phyloP scores from a whole-genome alignment of 2,113 vertebrate species.

The Leptobrachium ailaonicum region DNA sequence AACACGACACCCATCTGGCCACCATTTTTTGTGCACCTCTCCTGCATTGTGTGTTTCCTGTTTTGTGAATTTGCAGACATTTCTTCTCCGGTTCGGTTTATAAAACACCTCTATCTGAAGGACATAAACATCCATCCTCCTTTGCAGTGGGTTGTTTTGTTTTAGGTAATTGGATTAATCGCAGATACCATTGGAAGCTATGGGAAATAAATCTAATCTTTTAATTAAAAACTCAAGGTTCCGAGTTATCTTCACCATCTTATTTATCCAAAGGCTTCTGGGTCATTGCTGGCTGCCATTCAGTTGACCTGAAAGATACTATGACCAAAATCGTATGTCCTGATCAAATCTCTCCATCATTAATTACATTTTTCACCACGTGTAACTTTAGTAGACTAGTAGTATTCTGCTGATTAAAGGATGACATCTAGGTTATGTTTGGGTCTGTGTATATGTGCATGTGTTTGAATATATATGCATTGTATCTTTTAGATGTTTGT shows the following conservation, averaged over 20 bases:
- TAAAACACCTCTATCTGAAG: constrained; percentile 9
- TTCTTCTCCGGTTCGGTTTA: constrained; percentile 1
- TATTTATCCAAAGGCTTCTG: constrained; percentile 33
- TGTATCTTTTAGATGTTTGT: too few species aligned
- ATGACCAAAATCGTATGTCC: constrained; percentile 7
- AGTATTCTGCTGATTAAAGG: background rate
- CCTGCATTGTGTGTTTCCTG: too few species aligned
- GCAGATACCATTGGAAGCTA: constrained; percentile 36
- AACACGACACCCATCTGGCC: too few species aligned
- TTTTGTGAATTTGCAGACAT: too few species aligned
- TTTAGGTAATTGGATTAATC: constrained; percentile 47
- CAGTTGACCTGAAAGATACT: constrained; percentile 13
- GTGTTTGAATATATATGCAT: too few species aligned
- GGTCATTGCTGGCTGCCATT: constrained; percentile 37
- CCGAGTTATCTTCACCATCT: constrained; percentile 37
- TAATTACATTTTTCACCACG: constrained; percentile 27
- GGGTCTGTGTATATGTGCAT: too few species aligned
- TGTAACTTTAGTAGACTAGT: constrained; percentile 7
- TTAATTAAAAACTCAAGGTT: constrained; percentile 43
- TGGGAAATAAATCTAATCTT: constrained; percentile 47
- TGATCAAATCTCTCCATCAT: constrained; percentile 32
- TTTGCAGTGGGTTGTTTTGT: constrained; percentile 26
- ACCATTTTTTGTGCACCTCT: too few species aligned
- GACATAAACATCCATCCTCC: constrained; percentile 8
- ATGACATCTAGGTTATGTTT: too few species aligned